Evolutionary conservation across 2,888 invertebrate species (phyloP).

Genomic region (Cheilosia variabilis): DNA sequence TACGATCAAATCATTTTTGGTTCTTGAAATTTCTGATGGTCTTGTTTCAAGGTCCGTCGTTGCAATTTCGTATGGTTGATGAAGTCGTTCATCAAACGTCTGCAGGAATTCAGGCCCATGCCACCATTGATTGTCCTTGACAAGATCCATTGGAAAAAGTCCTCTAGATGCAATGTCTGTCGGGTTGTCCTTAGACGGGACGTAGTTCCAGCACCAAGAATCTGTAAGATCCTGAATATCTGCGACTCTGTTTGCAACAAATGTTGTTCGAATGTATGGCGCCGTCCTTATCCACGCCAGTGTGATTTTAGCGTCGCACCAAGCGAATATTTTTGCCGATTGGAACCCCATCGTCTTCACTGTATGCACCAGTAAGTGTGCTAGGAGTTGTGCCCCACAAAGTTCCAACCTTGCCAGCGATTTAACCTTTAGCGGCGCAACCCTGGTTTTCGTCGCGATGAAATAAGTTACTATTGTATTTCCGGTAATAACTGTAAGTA

Average conservation of each 20-base stretch:
- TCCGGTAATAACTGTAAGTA: conserved; percentile 32
- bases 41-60: conserved; percentile 12
- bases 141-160: conserved; percentile 34
- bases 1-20: conserved; percentile 25
- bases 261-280: conserved; percentile 49
- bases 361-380: conserved; percentile 13
- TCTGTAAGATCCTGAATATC: conserved; percentile 69
- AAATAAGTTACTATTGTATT: not conserved
- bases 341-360: conserved; percentile 5
- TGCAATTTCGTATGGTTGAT: conserved; percentile 1
- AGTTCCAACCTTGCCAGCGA: conserved; percentile 74
- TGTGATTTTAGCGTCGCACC: conserved; percentile 36
- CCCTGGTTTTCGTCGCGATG: conserved; percentile 39
- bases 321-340: conserved; percentile 8
- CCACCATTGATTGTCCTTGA: conserved; percentile 71
- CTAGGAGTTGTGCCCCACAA: conserved; percentile 54
- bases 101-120: conserved; percentile 71
- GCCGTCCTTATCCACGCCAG: conserved; percentile 65
- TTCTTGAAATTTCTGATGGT: not conserved
- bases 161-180: conserved; percentile 76
- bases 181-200: conserved; percentile 74
- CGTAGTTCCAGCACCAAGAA: conserved; percentile 68
- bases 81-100: conserved; percentile 8
- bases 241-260: conserved; percentile 76
- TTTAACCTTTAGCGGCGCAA: conserved; percentile 38